Base-by-base conservation (phyloP, 2,113 vertebrate species). In the Dinomys branickii region DNA sequence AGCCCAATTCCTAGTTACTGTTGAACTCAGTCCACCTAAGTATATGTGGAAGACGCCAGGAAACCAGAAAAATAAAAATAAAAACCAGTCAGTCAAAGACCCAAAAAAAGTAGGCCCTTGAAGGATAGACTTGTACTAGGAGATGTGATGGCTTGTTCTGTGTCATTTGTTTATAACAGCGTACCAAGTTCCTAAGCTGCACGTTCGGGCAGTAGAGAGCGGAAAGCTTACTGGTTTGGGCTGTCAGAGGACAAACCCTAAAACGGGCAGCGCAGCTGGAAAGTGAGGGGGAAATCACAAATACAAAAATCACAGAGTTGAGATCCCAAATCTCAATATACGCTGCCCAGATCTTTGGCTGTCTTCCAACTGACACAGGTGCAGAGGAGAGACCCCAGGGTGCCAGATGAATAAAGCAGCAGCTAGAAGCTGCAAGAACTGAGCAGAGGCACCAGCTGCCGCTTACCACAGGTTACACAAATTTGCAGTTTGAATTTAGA, bases 231-330 rank as follows among this genome's bases (percentile, higher is more conserved):
- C 41, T 90, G n/a, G 65, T 85, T 77, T 85, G 41, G 12, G 8
- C 5, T 88, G 47, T 91, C 69, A 63, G 52, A 50, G 50, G 75
- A 90, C 44, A 92, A 86, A 90, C 52, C 26, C 16, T 26, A 20
- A 86, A 61, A 52, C 61, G 59, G 47, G 38, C 33, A 84, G 63
- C 77, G 30, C 71, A 85, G 47, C 58, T 93, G 44, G 85, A 93
- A 94, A 97, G 85, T 85, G 80, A 90, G n/a, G 85, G 41, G 28
- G 11, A 35, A 85, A 63, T 90, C 38, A 85, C n/a, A 75, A 41
- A 35, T 24, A 71, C 61, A 84, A 44, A 75, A 88, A 38, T 54
- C 11, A 38, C 24, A 67, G 82, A 73, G 65, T 84, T 50, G 20
- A 90, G 16, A 89, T 35, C 58, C 41, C 52, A 71, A 58, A 61